These are phyloP conservation scores for Parauchenoglanis ngamensis DNA, from an alignment of 2,797 vertebrate species.

Conservation along the genomic window DNA sequence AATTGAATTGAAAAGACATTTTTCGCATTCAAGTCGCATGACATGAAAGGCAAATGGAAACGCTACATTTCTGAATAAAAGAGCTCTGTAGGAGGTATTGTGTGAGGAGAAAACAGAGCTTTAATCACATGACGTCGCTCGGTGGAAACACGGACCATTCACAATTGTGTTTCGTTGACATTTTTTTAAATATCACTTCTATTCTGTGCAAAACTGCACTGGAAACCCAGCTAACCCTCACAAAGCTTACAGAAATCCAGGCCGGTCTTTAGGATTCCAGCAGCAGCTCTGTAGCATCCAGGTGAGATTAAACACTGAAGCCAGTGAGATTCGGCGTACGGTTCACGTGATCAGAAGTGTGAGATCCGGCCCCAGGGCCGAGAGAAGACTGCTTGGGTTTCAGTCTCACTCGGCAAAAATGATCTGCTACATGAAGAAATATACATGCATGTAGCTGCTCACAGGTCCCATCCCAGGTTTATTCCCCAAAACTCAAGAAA, in stretches of 20 bases:
- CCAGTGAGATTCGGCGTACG: background rate
- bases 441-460: background rate
- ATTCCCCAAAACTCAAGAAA: background rate
- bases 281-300: background rate
- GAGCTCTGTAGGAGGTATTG: no score
- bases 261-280: background rate
- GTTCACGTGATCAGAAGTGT: background rate
- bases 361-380: background rate
- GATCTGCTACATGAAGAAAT: background rate
- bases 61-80: no score
- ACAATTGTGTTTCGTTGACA: no score
- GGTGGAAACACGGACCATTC: no score
- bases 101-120: no score
- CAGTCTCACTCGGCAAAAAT: background rate
- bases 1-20: no score
- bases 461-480: background rate
- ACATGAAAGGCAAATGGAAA: no score
- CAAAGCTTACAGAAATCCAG: background rate
- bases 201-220: no score
- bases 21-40: no score
- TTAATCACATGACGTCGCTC: no score
- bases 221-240: background rate
- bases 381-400: background rate
- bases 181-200: no score
- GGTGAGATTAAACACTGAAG: background rate